Conservation (phyloP, 2,797 vertebrate genomes). For the Spheniscus humboldti region DNA sequence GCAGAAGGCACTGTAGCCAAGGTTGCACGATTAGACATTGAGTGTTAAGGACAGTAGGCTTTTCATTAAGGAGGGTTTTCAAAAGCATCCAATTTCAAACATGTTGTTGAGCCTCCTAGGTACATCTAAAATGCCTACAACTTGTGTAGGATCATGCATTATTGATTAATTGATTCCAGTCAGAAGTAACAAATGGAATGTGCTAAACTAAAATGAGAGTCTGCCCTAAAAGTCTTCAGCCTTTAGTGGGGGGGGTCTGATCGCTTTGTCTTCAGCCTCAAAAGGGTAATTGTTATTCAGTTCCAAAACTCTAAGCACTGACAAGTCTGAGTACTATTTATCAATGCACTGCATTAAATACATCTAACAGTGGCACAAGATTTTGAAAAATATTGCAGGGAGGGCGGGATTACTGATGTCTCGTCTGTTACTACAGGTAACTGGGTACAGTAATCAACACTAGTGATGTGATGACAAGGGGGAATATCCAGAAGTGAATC, state of each 20-base stretch:
- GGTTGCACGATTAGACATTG: not conserved
- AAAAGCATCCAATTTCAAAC: not conserved
- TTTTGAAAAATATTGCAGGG: not conserved
- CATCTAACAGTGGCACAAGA: not conserved
- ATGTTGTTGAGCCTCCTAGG: not conserved
- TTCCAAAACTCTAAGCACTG: not conserved
- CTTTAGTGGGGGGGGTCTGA: not conserved
- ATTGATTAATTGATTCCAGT: not conserved
- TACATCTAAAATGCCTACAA: not conserved
- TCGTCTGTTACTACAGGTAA: constrained; percentile 14
- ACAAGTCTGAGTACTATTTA: not conserved
- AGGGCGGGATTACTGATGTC: not conserved
- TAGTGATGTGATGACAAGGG: not conserved
- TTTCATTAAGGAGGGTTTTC: not conserved
- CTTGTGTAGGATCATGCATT: not conserved
- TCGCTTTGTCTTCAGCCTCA: not conserved
- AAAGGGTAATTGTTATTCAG: not conserved
- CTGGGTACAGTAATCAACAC: not conserved
- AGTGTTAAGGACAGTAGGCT: not conserved
- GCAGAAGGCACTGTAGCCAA: not conserved
- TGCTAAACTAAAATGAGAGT: not conserved
- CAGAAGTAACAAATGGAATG: not conserved
- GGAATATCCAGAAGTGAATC: not conserved
- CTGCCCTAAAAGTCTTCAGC: not conserved
- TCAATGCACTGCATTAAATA: not conserved